phyloP scores from a whole-genome alignment of 64 coral and sea anemone genomes.

The Stichodactyla mertensii region DNA sequence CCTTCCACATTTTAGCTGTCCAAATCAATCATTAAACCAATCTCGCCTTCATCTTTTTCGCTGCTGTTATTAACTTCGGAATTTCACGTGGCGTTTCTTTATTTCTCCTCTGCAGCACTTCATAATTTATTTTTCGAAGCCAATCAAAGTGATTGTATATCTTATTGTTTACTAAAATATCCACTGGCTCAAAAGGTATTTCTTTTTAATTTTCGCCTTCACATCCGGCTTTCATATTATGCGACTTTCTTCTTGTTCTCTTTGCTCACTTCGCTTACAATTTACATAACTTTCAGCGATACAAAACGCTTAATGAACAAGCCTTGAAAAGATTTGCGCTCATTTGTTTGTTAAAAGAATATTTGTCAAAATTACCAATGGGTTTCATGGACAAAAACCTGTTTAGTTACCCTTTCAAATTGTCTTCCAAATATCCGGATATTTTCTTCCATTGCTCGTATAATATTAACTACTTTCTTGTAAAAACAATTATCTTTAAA shows the following conservation, averaged over 20 bases:
- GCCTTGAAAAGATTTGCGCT: neutral
- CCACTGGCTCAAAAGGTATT: too few relatives aligned
- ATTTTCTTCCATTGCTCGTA: neutral
- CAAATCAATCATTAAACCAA: neutral
- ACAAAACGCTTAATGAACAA: neutral
- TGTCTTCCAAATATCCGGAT: neutral
- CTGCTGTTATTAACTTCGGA: neutral
- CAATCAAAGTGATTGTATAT: neutral
- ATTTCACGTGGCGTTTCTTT: neutral
- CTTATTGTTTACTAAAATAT: too few relatives aligned
- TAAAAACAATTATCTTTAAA: neutral
- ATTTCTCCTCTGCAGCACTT: neutral
- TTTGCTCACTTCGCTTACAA: neutral
- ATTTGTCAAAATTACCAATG: neutral
- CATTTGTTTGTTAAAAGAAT: neutral
- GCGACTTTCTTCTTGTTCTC: neutral
- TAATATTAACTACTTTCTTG: neutral
- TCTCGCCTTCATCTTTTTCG: neutral
- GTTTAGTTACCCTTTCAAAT: neutral
- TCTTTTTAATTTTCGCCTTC: neutral
- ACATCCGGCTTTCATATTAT: neutral
- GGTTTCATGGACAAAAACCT: neutral
- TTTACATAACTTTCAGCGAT: neutral
- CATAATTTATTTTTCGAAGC: neutral
- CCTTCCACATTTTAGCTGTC: neutral